Percentiles rank a stretch among this genome's conserved stretches.
These are phyloP conservation scores for Clivina fossor DNA, from an alignment of 2,888 invertebrate genomes.

Conservation along the genomic window DNA sequence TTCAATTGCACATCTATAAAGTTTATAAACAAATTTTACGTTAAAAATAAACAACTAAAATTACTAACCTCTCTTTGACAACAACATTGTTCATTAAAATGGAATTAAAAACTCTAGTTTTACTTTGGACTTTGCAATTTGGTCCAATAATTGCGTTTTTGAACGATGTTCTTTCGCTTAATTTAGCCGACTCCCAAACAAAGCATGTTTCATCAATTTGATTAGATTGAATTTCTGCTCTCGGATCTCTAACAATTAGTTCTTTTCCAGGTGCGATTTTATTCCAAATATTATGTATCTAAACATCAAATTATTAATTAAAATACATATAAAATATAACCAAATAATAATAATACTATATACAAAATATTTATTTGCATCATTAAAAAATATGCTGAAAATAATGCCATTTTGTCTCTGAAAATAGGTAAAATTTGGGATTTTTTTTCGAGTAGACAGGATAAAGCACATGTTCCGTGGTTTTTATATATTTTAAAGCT, in stretches of 20 bases:
- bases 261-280: constrained; percentile 56
- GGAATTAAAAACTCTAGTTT: constrained; percentile 79
- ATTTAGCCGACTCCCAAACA: constrained; percentile 70
- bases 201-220: constrained; percentile 76
- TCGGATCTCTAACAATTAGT: constrained; percentile 59
- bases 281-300: constrained; percentile 67
- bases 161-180: constrained; percentile 83
- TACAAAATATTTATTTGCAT: no score
- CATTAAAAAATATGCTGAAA: no score
- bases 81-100: constrained; percentile 85
- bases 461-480: no score
- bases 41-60: no score
- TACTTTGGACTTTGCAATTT: constrained; percentile 75
- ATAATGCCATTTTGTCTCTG: no score
- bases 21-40: no score
- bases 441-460: no score
- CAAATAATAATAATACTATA: no score
- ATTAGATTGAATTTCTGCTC: constrained; percentile 69
- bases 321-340: no score
- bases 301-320: no score
- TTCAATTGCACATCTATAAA: constrained; percentile 67
- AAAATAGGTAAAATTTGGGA: no score
- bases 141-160: constrained; percentile 77
- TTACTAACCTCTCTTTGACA: constrained; percentile 79
- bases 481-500: no score